These are phyloP conservation scores for Lasioglossum morio DNA, from an alignment of 2,888 invertebrate species.

Conservation along the genomic window DNA sequence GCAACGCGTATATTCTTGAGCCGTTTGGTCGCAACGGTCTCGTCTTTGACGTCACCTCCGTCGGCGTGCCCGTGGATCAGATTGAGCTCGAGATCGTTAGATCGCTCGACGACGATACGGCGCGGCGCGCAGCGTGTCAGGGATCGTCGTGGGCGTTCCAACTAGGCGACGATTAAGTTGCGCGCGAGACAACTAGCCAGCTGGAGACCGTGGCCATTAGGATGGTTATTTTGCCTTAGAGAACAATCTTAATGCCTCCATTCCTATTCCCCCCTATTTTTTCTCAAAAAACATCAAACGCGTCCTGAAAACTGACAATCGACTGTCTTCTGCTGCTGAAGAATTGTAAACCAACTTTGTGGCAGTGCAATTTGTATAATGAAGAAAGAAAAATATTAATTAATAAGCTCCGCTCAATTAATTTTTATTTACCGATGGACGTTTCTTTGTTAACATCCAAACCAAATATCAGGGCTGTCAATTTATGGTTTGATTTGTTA, in stretches of 20 bases:
- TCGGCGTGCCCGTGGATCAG: slow-evolving; percentile 16
- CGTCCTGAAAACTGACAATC: no score
- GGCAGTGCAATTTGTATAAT: no score
- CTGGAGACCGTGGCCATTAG: slow-evolving; percentile 6
- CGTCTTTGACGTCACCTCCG: slow-evolving; percentile 33
- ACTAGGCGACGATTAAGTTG: slow-evolving; percentile 27
- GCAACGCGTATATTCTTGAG: slow-evolving; percentile 18
- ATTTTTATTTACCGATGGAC: no score
- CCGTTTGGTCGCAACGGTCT: slow-evolving; percentile 5
- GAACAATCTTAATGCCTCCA: not conserved
- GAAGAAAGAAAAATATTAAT: no score
- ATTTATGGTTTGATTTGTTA: no score
- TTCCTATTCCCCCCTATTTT: not conserved
- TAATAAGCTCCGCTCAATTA: no score
- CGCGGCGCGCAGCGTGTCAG: slow-evolving; percentile 9
- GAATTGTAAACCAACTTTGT: no score
- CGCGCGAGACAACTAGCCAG: slow-evolving; percentile 13
- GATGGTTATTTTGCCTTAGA: not conserved
- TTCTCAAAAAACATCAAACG: not conserved
- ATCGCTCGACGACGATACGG: slow-evolving; percentile 6
- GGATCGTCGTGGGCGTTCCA: slow-evolving; percentile 28
- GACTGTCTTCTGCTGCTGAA: no score
- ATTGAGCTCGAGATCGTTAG: slow-evolving; percentile 26
- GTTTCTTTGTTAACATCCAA: no score
- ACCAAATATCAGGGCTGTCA: no score